Evolutionary conservation across 2,113 vertebrate species (phyloP).

Genomic region (Lepisosteus osseus): DNA sequence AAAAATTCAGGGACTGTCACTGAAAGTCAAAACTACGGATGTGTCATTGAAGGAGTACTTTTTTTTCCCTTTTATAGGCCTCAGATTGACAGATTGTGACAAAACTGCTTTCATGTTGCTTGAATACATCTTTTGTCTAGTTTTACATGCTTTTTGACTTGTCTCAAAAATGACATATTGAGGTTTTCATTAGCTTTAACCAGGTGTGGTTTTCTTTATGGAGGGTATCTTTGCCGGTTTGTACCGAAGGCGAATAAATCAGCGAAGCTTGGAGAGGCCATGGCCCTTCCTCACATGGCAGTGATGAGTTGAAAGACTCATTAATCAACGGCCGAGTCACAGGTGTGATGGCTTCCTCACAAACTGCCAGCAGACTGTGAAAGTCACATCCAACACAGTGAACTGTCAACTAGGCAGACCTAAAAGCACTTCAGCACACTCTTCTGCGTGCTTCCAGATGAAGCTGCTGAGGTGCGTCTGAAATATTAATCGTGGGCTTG

Average conservation of each 20-base stretch:
- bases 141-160: conserved; percentile 81
- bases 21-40: conserved; percentile 70
- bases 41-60: conserved; percentile 74
- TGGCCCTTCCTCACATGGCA: conserved; percentile 82
- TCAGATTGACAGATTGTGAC: conserved; percentile 77
- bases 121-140: conserved; percentile 87
- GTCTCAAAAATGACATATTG: conserved; percentile 83
- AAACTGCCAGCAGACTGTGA: conserved; percentile 94
- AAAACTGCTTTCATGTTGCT: conserved; percentile 78
- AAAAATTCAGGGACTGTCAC: conserved; percentile 68
- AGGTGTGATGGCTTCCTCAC: conserved; percentile 94
- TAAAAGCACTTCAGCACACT: conserved; percentile 54
- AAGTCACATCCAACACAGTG: conserved; percentile 90
- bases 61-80: conserved; percentile 60
- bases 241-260: conserved; percentile 81
- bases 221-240: conserved; percentile 71
- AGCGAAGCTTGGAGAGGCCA: conserved; percentile 88
- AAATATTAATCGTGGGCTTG: conserved; percentile 49
- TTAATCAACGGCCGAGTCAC: conserved; percentile 93
- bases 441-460: conserved; percentile 17
- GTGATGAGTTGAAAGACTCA: conserved; percentile 90
- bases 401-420: conserved; percentile 74
- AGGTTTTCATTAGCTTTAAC: conserved; percentile 87
- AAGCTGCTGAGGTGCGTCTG: conserved; percentile 26
- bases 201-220: conserved; percentile 75